These are phyloP conservation scores for Chaenocephalus aceratus DNA, from an alignment of 2,113 vertebrate genomes.

Conservation along the genomic window DNA sequence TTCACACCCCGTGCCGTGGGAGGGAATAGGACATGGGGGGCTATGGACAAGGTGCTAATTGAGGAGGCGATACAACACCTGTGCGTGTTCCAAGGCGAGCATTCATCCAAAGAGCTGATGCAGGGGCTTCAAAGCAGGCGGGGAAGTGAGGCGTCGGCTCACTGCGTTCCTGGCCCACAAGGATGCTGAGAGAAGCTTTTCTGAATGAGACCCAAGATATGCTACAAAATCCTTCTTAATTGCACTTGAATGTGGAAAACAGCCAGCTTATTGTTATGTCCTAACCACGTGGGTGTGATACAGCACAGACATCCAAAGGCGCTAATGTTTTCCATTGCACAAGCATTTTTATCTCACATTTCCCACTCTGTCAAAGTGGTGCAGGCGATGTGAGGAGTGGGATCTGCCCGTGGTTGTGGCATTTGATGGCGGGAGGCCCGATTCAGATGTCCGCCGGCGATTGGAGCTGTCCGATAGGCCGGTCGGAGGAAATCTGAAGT, in stretches of 20 bases:
- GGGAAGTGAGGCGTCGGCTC: slow-evolving; percentile 31
- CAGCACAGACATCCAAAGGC: slow-evolving; percentile 23
- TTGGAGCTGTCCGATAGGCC: slow-evolving; percentile 65
- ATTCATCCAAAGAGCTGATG: slow-evolving; percentile 65
- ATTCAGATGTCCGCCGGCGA: slow-evolving; percentile 62
- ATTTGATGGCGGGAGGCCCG: slow-evolving; percentile 32
- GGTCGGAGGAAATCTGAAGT: slow-evolving; percentile 72
- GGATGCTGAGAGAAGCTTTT: slow-evolving; percentile 60
- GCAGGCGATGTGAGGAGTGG: slow-evolving; percentile 2
- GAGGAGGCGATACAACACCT: slow-evolving; percentile 61
- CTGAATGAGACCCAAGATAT: slow-evolving; percentile 57
- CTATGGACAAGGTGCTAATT: slow-evolving; percentile 78
- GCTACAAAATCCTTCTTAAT: slow-evolving; percentile 36
- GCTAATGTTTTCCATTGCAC: slow-evolving; percentile 9
- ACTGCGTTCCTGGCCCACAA: slow-evolving; percentile 10
- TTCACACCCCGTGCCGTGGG: slow-evolving; percentile 60
- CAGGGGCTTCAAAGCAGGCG: slow-evolving; percentile 51
- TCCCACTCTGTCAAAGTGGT: slow-evolving; percentile 3
- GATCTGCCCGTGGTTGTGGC: slow-evolving; percentile 25
- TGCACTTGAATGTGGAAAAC: slow-evolving; percentile 62
- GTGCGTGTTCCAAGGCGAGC: slow-evolving; percentile 47
- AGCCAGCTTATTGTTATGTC: slow-evolving; percentile 39
- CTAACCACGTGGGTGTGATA: slow-evolving; percentile 36
- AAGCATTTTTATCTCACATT: slow-evolving; percentile 5
- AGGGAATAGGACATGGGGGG: slow-evolving; percentile 48